phyloP scores from a whole-genome alignment of 2,888 invertebrate genomes.

The Tinea trinotella region DNA sequence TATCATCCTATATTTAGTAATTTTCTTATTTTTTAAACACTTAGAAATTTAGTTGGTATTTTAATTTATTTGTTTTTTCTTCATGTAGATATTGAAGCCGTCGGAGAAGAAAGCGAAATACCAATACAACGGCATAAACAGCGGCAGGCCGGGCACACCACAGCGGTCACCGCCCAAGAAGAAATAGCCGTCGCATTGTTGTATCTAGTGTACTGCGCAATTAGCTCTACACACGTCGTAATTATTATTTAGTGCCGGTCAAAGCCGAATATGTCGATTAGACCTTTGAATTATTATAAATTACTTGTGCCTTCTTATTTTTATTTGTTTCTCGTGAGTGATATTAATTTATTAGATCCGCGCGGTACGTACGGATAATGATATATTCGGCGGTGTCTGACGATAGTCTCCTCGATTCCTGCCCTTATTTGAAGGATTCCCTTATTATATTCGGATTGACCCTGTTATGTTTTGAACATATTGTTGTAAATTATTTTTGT shows the following conservation, averaged over 20 bases:
- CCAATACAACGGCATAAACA: slow-evolving; percentile 92
- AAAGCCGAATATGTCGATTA: slow-evolving; percentile 23
- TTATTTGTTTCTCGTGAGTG: slow-evolving; percentile 59
- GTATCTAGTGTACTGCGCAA: slow-evolving; percentile 67
- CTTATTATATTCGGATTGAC: slow-evolving; percentile 36
- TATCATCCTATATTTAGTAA: no score
- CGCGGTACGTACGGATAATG: slow-evolving; percentile 23
- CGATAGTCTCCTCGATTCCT: slow-evolving; percentile 60
- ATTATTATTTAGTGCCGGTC: slow-evolving; percentile 4
- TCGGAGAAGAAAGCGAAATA: slow-evolving; percentile 99
- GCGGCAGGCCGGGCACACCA: slow-evolving; percentile 88
- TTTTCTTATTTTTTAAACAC: no score
- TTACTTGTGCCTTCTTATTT: slow-evolving; percentile 69
- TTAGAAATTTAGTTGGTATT: no score
- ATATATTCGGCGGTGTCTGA: slow-evolving; percentile 58
- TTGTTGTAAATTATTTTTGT: slow-evolving; percentile 52
- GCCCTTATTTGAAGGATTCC: slow-evolving; percentile 20
- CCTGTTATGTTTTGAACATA: slow-evolving; percentile 45
- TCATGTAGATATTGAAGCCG: slow-evolving; percentile 97
- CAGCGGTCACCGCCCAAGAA: slow-evolving; percentile 82
- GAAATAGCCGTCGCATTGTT: slow-evolving; percentile 77
- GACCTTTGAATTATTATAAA: slow-evolving; percentile 58
- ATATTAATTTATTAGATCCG: slow-evolving; percentile 62
- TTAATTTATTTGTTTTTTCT: no score
- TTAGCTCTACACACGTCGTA: slow-evolving; percentile 50